These are phyloP conservation scores for Drosophila anomelani DNA, from an alignment of 2,888 invertebrate genomes.

Conservation along the genomic window DNA sequence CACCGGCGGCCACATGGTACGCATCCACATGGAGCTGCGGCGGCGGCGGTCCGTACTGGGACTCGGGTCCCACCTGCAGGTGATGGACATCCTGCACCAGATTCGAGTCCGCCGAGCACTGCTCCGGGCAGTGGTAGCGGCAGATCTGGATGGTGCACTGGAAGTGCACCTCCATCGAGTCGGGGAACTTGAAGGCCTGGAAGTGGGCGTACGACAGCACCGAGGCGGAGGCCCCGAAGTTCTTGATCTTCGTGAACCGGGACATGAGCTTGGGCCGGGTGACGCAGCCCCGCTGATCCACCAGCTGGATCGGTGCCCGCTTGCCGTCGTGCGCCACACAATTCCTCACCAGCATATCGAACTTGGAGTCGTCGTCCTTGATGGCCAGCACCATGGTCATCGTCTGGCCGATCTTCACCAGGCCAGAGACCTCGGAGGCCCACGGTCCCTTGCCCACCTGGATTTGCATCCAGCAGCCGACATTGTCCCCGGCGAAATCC, in stretches of 20 bases:
- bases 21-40: slow-evolving; percentile 87
- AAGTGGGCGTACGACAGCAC: slow-evolving; percentile 96
- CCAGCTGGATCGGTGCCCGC: slow-evolving; percentile 95
- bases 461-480: slow-evolving; percentile 99
- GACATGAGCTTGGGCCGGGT: slow-evolving; percentile 97
- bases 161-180: slow-evolving; percentile 98
- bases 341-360: slow-evolving; percentile 97
- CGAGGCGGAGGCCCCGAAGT: slow-evolving; percentile 96
- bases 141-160: slow-evolving; percentile 98
- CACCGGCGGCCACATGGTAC: slow-evolving; percentile 85
- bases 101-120: slow-evolving; percentile 91
- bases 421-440: slow-evolving; percentile 97
- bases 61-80: slow-evolving; percentile 86
- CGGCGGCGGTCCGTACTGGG: slow-evolving; percentile 90
- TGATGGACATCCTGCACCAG: slow-evolving; percentile 87
- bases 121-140: slow-evolving; percentile 96
- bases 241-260: slow-evolving; percentile 96
- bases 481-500: slow-evolving; percentile 97
- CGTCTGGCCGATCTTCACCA: slow-evolving; percentile 97
- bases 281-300: slow-evolving; percentile 96
- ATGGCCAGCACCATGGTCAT: slow-evolving; percentile 99
- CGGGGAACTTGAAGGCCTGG: slow-evolving; percentile 98
- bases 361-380: slow-evolving; percentile 97
- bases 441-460: slow-evolving; percentile 97
- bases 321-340: slow-evolving; percentile 98